Evolutionary conservation across 2,888 invertebrate species (phyloP).

Genomic region (Mesoligia furuncula): DNA sequence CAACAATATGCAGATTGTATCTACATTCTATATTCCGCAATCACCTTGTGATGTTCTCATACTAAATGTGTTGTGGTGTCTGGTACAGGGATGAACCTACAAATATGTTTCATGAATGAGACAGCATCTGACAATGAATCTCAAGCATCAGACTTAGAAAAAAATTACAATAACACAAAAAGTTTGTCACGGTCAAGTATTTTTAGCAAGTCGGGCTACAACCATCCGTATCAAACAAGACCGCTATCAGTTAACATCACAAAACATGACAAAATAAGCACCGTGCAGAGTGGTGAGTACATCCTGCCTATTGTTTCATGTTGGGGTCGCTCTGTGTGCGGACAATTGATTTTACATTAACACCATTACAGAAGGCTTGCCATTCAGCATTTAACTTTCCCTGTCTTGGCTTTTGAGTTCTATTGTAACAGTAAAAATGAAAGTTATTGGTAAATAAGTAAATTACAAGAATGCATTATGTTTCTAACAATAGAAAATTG

Average conservation of each 20-base stretch:
- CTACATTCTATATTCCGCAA: conserved; percentile 38
- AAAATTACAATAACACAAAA: conserved; percentile 82
- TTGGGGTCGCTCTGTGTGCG: conserved; percentile 52
- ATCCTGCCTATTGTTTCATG: conserved; percentile 68
- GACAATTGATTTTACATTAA: conserved; percentile 62
- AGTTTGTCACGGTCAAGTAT: conserved; percentile 84
- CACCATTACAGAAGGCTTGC: conserved; percentile 45
- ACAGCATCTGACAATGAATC: conserved; percentile 96
- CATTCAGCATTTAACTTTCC: conserved; percentile 53
- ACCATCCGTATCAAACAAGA: conserved; percentile 88
- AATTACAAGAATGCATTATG: conserved; percentile 22
- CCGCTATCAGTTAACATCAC: conserved; percentile 87
- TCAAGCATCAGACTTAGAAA: conserved; percentile 93
- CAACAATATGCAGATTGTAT: conserved; percentile 42
- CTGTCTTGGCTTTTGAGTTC: conserved; percentile 39
- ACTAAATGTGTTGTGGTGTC: conserved; percentile 71
- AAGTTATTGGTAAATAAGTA: conserved; percentile 39
- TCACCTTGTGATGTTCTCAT: conserved; percentile 72
- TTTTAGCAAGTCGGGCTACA: conserved; percentile 85
- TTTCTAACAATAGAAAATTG: conserved; percentile 24
- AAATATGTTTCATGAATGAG: conserved; percentile 99
- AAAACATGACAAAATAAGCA: conserved; percentile 86
- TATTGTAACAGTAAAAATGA: conserved; percentile 36
- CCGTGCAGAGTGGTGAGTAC: conserved; percentile 85
- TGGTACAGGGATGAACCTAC: conserved; percentile 95